phyloP scores from a whole-genome alignment of 30 jellyfish, hydroid and myxozoan species.

The Rhopilema esculentum region DNA sequence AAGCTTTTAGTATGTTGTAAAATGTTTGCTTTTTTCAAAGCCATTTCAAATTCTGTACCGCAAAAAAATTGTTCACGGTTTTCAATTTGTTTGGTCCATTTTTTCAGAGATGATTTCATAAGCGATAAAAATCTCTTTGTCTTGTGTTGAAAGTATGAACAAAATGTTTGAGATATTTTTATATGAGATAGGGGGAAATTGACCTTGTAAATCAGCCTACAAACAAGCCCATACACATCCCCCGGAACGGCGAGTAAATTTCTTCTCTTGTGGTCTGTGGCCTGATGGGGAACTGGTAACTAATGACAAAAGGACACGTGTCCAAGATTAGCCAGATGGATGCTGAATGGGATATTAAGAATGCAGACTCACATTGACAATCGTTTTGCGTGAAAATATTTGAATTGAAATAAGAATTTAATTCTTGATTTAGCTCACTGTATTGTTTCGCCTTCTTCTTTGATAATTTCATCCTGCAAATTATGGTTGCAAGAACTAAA shows the following conservation, averaged over 20 bases:
- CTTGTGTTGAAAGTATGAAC: too few relatives aligned
- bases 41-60: not conserved
- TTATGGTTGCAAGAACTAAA: not conserved
- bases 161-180: too few relatives aligned
- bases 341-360: constrained; percentile 13
- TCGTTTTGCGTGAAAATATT: not conserved
- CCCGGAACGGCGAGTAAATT: not conserved
- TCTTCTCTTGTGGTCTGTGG: constrained; percentile 31
- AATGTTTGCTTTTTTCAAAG: not conserved
- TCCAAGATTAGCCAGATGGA: constrained; percentile 50
- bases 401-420: not conserved
- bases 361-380: not conserved
- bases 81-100: too few relatives aligned
- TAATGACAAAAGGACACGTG: constrained; percentile 50
- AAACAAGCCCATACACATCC: too few relatives aligned
- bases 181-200: too few relatives aligned
- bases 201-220: too few relatives aligned
- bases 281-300: constrained; percentile 38
- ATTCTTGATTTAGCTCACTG: not conserved
- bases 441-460: not conserved
- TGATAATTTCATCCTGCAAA: not conserved
- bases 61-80: too few relatives aligned
- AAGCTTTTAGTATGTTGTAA: too few relatives aligned
- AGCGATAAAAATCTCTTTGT: too few relatives aligned
- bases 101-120: too few relatives aligned